Base-by-base conservation (phyloP, 2,113 vertebrate genomes). In the Lepus europaeus region DNA sequence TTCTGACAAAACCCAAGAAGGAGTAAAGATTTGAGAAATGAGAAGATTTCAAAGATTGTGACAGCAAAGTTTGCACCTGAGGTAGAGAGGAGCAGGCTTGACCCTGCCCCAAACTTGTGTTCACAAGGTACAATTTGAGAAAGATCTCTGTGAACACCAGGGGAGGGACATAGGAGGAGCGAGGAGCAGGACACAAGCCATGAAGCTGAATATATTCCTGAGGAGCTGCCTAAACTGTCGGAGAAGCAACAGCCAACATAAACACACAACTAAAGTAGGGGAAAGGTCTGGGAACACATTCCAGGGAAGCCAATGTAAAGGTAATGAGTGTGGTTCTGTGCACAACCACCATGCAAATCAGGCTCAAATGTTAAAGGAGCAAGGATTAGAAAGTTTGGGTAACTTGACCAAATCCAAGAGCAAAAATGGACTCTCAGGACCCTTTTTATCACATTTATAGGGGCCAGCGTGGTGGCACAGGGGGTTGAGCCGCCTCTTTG, bases 281-380 rank as follows among this genome's bases (percentile, higher is more conserved):
- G 36, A 89, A 90, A 63, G 20, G 16, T 77, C 56, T 93, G 14
- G n/a, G 33, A 63, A 31, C 8, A 4, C 73, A 31, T 94, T 97
- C 96, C 85, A 92, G 92, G 92, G 88, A 95, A 96, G 56, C 77
- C 49, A 14, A 70, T 90, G 88, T 89, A 93, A 81, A 53, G 5
- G 36, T 77, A 85, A 81, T 93, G 95, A 81, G 25, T 78, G 78
- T 45, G 72, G 72, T 59, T 85, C 53, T 90, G 45, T 19, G 88
- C 39, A 82, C 53, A 56, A 66, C 77, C 77, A 51, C 77, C 51
- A 31, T 29, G 51, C 22, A 69, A 85, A 97, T 81, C 56, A 51
- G 59, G 68, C 53, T 89, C 85, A 96, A 92, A 97, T 68, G 73
- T 92, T 90, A 96, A 95, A 51, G 74, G 93, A 92, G 94, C 14